Evolutionary conservation across 2,113 vertebrate species (phyloP).

Genomic region (Microcebus lehilahytsara): DNA sequence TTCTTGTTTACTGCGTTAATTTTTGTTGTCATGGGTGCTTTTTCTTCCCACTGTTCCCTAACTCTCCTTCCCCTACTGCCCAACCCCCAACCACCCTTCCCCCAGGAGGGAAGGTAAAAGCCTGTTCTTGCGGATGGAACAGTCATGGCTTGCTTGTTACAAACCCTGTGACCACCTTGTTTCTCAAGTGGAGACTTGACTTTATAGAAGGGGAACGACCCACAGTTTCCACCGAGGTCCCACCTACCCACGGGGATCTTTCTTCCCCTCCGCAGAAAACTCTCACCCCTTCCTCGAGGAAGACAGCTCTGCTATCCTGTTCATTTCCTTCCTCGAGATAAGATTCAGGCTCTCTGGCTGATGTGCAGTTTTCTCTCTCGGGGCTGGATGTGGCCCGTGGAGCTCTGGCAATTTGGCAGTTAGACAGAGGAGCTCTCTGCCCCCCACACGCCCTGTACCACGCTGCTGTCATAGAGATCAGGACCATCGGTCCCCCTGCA

Average conservation of each 20-base stretch:
- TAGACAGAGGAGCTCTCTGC: neutral
- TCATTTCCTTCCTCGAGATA: fast-evolving
- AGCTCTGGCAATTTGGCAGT: neutral
- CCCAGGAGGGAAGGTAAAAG: neutral
- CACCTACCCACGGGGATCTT: no score
- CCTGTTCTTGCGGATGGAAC: neutral
- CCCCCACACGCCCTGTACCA: no score
- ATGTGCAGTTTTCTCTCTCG: neutral
- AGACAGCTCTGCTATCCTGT: no score
- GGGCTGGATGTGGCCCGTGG: neutral
- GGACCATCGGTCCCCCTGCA: fast-evolving
- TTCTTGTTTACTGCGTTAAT: neutral
- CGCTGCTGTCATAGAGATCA: neutral
- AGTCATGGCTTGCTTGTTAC: neutral
- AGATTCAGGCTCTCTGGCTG: neutral
- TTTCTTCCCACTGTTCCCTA: neutral
- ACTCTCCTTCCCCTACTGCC: neutral
- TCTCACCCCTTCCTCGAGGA: neutral
- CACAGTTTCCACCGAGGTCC: neutral
- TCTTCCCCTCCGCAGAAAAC: neutral
- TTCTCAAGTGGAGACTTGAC: neutral
- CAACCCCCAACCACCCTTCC: no score
- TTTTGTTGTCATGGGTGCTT: neutral
- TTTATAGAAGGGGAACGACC: neutral
- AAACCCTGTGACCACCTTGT: neutral